phyloP scores from a whole-genome alignment of 2,888 invertebrate genomes.

The Strigamia transsilvanica region DNA sequence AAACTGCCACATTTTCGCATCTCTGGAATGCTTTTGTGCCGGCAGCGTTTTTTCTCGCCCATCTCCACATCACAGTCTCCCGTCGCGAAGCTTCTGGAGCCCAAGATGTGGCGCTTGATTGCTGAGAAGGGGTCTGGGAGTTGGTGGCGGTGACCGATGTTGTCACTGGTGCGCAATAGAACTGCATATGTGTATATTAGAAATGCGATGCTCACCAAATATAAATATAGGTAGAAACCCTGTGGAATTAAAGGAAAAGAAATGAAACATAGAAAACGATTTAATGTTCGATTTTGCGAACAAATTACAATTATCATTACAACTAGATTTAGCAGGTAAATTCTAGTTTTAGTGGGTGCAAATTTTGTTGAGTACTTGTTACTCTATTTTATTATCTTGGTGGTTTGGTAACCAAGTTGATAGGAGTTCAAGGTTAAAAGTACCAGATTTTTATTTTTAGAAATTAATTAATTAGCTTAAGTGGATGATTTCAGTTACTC shows the following conservation, averaged over 20 bases:
- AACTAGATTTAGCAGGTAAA: conserved; percentile 6
- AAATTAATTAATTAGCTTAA: no score
- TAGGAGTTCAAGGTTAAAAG: neutral
- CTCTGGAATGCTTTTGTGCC: neutral
- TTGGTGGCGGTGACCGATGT: neutral
- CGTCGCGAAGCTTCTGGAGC: neutral
- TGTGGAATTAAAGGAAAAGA: conserved; percentile 14
- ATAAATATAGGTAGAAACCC: conserved; percentile 60
- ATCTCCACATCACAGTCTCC: neutral
- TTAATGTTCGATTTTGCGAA: no score
- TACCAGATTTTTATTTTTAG: no score
- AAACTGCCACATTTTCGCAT: conserved; percentile 56
- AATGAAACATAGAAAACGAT: neutral
- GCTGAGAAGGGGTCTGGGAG: neutral
- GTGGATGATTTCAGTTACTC: conserved; percentile 58
- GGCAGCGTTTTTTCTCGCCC: neutral
- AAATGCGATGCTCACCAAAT: conserved; percentile 59
- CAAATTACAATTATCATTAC: neutral
- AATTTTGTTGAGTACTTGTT: conserved; percentile 18
- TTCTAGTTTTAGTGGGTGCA: neutral
- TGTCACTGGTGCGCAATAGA: conserved; percentile 19
- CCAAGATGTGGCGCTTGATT: conserved; percentile 2
- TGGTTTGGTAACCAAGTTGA: neutral
- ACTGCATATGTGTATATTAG: conserved; percentile 58
- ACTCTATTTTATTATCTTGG: neutral